Evolutionary conservation across 2,113 vertebrate genomes (phyloP), one percentile per base, ranked within the genome.

Genomic region (Psophia crepitans): DNA sequence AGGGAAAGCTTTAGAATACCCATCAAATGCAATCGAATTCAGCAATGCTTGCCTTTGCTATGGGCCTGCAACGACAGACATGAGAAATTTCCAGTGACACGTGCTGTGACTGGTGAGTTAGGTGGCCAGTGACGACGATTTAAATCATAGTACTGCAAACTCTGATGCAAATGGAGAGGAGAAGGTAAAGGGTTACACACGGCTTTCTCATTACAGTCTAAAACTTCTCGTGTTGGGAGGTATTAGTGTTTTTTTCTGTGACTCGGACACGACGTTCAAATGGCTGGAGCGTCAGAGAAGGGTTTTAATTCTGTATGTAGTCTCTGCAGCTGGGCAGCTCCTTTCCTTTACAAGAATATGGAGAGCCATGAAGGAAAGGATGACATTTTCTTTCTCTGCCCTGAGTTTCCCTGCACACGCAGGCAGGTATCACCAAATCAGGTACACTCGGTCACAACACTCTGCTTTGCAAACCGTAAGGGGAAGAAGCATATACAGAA

Each of bases 231-330:
- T 30, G 20, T 33, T 87, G 80, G 65, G 61, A 92, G 35, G 49
- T n/a, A 87, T 78, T 82, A 49, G 28, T 79, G 14, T n/a, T 79
- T 90, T 91, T 82, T 56, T 70, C 73, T 60, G 46, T 86, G 77
- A 71, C 53, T 88, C 44, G 76, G n/a, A n/a, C 23, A 12, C 82
- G 79, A 86, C 64, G 89, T 90, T 89, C 84, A 64, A 84, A 68
- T 57, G 60, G 61, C 60, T 78, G 46, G 60, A 89, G 44, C 48
- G 87, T 90, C 57, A 83, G 63, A 90, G 86, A 44, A 23, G 7
- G 44, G 20, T 85, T 81, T 76, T n/a, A 43, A 81, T 84, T 85
- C 60, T 49, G 27, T 18, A 8, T 65, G 33, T 43, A 58, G 41
- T 33, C 43, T 82, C 35, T 2, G n/a, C 74, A 87, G 81, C 53